phyloP scores from a whole-genome alignment of 2,113 vertebrate genomes.

The Bubo scandiacus region DNA sequence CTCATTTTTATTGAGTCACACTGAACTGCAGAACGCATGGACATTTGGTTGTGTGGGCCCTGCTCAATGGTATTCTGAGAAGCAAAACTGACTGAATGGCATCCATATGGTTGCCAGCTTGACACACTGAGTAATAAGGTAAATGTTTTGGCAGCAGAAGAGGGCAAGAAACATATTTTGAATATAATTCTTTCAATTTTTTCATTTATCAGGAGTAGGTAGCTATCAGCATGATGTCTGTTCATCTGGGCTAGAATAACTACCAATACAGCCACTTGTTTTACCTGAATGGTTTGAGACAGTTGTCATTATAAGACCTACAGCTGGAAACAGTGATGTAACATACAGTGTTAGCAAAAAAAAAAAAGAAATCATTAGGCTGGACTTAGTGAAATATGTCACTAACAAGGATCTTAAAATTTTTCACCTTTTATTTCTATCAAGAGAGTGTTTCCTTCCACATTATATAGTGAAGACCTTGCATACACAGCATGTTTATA shows the following conservation, averaged over 20 bases:
- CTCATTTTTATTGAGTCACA: slow-evolving; percentile 15
- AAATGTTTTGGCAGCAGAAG: slow-evolving; percentile 56
- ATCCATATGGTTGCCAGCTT: slow-evolving; percentile 74
- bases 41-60: slow-evolving; percentile 71
- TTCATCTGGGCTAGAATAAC: neutral
- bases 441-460: neutral
- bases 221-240: neutral
- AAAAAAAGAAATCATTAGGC: neutral
- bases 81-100: slow-evolving; percentile 65
- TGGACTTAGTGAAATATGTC: neutral
- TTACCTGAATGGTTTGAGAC: neutral
- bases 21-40: slow-evolving; percentile 44
- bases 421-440: neutral
- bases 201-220: slow-evolving; percentile 2
- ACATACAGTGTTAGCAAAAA: neutral
- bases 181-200: slow-evolving; percentile 22
- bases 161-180: slow-evolving; percentile 6
- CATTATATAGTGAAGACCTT: neutral
- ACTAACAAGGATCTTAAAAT: neutral
- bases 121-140: slow-evolving; percentile 47
- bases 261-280: neutral
- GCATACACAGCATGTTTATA: neutral
- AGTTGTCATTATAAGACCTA: neutral
- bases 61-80: slow-evolving; percentile 26
- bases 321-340: neutral